phyloP scores from a whole-genome alignment of 2,888 invertebrate species.

The Calameuta pallipes region DNA sequence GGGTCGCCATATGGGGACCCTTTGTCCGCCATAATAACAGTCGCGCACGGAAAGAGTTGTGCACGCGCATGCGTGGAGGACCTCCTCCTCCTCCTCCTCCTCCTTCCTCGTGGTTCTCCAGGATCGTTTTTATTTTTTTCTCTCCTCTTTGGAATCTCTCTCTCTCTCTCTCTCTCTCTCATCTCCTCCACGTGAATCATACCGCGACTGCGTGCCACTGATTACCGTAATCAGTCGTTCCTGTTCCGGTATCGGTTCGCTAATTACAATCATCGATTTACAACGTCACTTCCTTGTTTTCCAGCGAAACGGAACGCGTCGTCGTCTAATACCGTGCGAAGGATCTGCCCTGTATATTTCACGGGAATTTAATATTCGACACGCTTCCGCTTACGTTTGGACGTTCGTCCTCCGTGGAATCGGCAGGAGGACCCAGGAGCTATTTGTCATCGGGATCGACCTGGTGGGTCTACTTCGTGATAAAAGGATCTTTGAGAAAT shows the following conservation, averaged over 20 bases:
- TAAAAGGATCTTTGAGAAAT: conserved; percentile 27
- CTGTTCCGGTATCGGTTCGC: conserved; percentile 39
- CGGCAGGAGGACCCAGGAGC: neutral
- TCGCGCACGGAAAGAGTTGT: conserved; percentile 62
- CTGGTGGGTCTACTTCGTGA: conserved; percentile 31
- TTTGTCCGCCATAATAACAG: conserved; percentile 65
- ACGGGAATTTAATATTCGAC: neutral
- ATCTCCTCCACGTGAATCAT: conserved; percentile 41
- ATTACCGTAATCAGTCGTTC: conserved; percentile 63
- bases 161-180: conserved; percentile 16
- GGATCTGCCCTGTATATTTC: neutral
- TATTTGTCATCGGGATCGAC: conserved; percentile 14
- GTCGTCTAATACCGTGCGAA: neutral
- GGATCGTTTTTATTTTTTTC: conserved; percentile 36
- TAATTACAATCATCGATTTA: conserved; percentile 65
- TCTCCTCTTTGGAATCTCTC: conserved; percentile 23
- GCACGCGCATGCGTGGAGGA: conserved; percentile 55
- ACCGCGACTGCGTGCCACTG: conserved; percentile 56
- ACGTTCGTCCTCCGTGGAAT: neutral
- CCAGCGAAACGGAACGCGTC: conserved; percentile 8
- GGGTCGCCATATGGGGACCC: conserved; percentile 65
- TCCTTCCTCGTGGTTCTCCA: conserved; percentile 42
- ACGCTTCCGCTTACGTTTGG: neutral
- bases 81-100: conserved; percentile 35
- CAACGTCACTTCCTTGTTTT: conserved; percentile 62